Evolutionary conservation across 2,888 invertebrate species (phyloP).

Genomic region (Rhagonycha fulva): DNA sequence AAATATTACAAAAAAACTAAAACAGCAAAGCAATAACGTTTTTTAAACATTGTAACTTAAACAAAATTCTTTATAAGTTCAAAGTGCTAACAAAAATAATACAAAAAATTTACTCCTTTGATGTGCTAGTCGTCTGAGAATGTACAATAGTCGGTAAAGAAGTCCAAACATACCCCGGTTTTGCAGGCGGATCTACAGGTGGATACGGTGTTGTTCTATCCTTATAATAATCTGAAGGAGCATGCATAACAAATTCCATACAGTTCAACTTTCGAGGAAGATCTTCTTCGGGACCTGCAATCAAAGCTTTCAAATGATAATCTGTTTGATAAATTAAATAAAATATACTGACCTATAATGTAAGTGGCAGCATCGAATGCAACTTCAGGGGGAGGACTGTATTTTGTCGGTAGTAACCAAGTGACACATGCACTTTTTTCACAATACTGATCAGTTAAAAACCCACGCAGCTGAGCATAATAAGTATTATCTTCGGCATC

Average conservation of each 20-base stretch:
- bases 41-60: too few species aligned
- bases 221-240: conserved; percentile 89
- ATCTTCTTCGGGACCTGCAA: conserved; percentile 86
- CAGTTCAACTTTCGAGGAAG: conserved; percentile 81
- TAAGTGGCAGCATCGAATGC: conserved; percentile 89
- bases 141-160: conserved; percentile 28
- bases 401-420: conserved; percentile 87
- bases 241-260: conserved; percentile 92
- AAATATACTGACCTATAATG: conserved; percentile 69
- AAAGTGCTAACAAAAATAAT: not conserved
- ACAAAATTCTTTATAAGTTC: not conserved
- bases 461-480: conserved; percentile 88
- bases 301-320: conserved; percentile 6
- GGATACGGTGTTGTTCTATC: conserved; percentile 79
- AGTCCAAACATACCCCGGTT: conserved; percentile 69
- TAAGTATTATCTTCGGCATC: conserved; percentile 78
- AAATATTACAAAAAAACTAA: not conserved
- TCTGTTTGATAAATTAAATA: not conserved
- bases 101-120: not conserved
- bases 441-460: conserved; percentile 89
- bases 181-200: conserved; percentile 51
- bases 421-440: conserved; percentile 91
- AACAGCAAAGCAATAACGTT: not conserved
- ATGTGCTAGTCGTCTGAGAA: not conserved
- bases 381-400: conserved; percentile 76